Evolutionary conservation across 2,888 invertebrate genomes (phyloP).

Genomic region (Lithophane socia): DNA sequence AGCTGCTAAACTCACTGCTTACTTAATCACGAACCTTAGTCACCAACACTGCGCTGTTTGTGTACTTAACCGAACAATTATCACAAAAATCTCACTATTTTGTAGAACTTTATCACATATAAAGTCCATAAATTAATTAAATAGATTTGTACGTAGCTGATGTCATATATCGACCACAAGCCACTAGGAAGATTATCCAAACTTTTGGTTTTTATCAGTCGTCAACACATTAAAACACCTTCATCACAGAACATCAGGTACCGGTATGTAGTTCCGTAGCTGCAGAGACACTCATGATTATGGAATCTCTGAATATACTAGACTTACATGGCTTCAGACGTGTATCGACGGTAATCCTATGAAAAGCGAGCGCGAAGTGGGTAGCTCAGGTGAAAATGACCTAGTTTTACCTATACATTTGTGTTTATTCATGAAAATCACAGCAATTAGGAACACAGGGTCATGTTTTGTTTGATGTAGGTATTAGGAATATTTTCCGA

Average conservation of each 20-base stretch:
- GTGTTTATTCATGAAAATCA: slow-evolving; percentile 49
- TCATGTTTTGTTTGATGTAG: slow-evolving; percentile 26
- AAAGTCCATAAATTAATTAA: not conserved
- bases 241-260: slow-evolving; percentile 28
- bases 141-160: not conserved
- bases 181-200: not conserved
- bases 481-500: not conserved
- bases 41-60: slow-evolving; percentile 62
- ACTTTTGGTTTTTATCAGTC: slow-evolving; percentile 19
- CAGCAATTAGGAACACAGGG: slow-evolving; percentile 16
- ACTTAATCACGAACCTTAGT: slow-evolving; percentile 75
- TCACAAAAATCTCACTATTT: slow-evolving; percentile 5
- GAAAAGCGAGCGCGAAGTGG: slow-evolving; percentile 60
- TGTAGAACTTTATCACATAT: not conserved
- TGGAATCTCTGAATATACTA: slow-evolving; percentile 54
- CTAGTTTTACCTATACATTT: slow-evolving; percentile 54
- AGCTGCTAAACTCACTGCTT: slow-evolving; percentile 71
- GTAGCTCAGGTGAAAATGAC: slow-evolving; percentile 52
- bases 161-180: slow-evolving; percentile 20
- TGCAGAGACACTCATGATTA: slow-evolving; percentile 48
- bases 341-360: slow-evolving; percentile 65
- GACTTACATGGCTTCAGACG: slow-evolving; percentile 66
- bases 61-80: slow-evolving; percentile 25
- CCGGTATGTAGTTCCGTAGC: slow-evolving; percentile 26
- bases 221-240: slow-evolving; percentile 29